These are phyloP conservation scores for Lutra lutra DNA, from an alignment of 2,797 vertebrate species.

Conservation along the genomic window DNA sequence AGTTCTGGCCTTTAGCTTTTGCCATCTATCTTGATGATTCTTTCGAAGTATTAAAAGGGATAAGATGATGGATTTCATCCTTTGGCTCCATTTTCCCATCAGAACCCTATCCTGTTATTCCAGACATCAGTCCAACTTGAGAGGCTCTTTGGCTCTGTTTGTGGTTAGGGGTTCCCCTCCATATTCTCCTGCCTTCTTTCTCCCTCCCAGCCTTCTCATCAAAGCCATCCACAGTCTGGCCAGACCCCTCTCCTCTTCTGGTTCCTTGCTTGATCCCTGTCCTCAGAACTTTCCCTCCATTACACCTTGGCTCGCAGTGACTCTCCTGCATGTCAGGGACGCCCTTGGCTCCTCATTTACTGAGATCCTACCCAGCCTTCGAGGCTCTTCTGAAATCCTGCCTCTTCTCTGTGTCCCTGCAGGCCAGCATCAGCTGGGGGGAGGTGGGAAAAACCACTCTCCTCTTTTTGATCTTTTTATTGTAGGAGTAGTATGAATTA, in stretches of 20 bases:
- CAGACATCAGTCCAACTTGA: neutral
- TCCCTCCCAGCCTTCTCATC: neutral
- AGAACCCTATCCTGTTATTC: neutral
- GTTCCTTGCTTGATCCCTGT: neutral
- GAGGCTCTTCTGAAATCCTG: neutral
- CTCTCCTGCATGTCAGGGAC: neutral
- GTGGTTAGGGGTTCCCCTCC: neutral
- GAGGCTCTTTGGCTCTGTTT: neutral
- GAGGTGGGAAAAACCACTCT: slow-evolving; percentile 20
- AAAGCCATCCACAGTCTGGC: neutral
- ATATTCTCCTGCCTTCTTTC: neutral
- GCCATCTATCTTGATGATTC: neutral
- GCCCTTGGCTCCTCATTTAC: neutral
- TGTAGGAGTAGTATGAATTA: slow-evolving; percentile 42
- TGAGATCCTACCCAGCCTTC: neutral
- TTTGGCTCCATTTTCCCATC: neutral
- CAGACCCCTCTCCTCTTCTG: neutral
- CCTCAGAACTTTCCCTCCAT: neutral
- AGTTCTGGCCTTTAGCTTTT: neutral
- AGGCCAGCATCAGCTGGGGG: neutral
- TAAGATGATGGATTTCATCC: neutral
- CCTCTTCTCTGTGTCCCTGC: neutral
- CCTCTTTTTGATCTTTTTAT: slow-evolving; percentile 66
- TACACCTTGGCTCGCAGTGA: neutral
- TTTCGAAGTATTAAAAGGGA: neutral